Conservation (phyloP, 2,797 vertebrate species). For the Meda fulgida region DNA sequence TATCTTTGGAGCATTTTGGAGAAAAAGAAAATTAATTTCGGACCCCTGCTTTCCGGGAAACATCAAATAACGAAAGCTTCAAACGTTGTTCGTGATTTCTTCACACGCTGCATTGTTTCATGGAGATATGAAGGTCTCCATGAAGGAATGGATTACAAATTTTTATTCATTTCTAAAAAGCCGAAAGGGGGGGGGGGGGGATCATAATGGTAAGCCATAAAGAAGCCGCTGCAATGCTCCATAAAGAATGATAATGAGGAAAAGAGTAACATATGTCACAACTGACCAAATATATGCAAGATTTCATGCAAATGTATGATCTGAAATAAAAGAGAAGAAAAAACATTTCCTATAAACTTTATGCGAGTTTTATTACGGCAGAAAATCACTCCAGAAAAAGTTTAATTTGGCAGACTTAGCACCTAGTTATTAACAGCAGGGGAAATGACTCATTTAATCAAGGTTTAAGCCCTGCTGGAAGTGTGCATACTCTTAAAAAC, state of each 20-base stretch:
- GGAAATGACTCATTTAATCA: constrained; percentile 49
- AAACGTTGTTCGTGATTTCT: constrained; percentile 48
- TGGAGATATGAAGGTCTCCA: constrained; percentile 53
- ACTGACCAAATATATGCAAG: constrained; percentile 60
- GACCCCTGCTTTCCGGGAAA: constrained; percentile 53
- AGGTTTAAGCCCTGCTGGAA: constrained; percentile 40
- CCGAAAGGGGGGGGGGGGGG: background rate
- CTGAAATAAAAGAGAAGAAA: constrained; percentile 56
- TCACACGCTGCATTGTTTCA: constrained; percentile 58
- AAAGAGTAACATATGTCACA: constrained; percentile 63
- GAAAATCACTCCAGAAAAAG: constrained; percentile 44
- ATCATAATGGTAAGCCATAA: constrained; percentile 38
- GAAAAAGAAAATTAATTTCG: constrained; percentile 65
- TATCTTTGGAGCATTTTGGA: constrained; percentile 61
- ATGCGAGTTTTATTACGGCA: constrained; percentile 49
- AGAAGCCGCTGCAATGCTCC: constrained; percentile 54
- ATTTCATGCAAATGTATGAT: constrained; percentile 48
- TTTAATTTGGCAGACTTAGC: constrained; percentile 47
- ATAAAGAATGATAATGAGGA: constrained; percentile 65
- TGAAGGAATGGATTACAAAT: constrained; percentile 51
- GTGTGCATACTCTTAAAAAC: constrained; percentile 16
- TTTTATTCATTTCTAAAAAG: constrained; percentile 51
- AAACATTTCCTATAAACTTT: constrained; percentile 54
- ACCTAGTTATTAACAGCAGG: constrained; percentile 48
- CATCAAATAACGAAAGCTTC: constrained; percentile 54